Evolutionary conservation across 2,888 invertebrate genomes (phyloP), one percentile per base, ranked within the genome.

Genomic region (Boloria selene): DNA sequence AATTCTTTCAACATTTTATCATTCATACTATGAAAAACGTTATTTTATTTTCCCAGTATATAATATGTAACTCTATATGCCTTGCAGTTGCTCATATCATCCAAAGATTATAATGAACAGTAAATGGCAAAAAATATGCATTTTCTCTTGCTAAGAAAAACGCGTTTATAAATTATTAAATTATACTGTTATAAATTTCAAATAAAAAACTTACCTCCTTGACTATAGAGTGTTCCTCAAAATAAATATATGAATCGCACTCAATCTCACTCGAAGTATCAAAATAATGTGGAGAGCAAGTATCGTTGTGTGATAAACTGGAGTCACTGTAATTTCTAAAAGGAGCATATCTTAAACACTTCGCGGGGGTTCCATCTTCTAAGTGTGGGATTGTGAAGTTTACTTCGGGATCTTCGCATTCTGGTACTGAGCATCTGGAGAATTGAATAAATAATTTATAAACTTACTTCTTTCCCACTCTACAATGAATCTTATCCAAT

Each of bases 191-290:
- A 1, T 4, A 13, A 10, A 49, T 18, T 13, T 13, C 31, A 10
- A 22, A 2, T 13, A 13, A 42, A 14, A 42, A 45, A 42, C 69
- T 68, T 22, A 91, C 91, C 83, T 91, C 91, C 74, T 90, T 88
- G 2, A 91, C 91, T 61, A 92, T 90, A 50, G 91, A 91, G 74
- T 91, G 88, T 4, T 85, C 81, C 70, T 92, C 90, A 62, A 86
- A 78, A 71, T 91, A 92, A 4, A 89, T 83, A 47, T 80, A 91
- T 0, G 85, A 79, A 31, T 89, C 86, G 66, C 91, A 92, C 4
- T 81, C 79, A 0, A 91, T 79, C 68, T 84, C 83, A 1, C 77
- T 82, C 0, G 87, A 83, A 0, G 83, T 83, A 67, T 91, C 90
- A 67, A 87, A 91, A 70, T 81, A 80, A 61, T 85, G 81, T 0